Base-by-base conservation (phyloP, 2,113 vertebrate species). In the Malurus melanocephalus region DNA sequence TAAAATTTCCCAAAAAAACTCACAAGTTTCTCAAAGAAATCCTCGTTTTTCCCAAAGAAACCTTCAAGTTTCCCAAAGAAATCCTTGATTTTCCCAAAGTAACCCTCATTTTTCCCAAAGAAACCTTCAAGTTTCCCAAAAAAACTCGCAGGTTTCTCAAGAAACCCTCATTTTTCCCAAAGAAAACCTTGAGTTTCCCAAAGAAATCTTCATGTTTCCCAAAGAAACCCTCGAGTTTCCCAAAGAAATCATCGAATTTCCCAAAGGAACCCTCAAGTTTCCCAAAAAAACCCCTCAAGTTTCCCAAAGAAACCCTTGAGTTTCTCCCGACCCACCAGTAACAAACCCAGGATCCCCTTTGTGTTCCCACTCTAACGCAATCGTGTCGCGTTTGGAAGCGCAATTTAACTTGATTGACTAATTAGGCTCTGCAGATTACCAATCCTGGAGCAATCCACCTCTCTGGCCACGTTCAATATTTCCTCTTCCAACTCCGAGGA, bases 201-300 rank as follows among this genome's bases (percentile, higher is more conserved):
- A 18, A 40, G 6, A 71, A 55, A 19, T 0, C 14, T 28, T 40
- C 0, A 0, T 23, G 7, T 2, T 56, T 61, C 22, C 52, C 53
- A 69, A 14, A 33, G 27, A 27, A 14, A 22, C 19, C 12, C 33
- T 61, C 35, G 10, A 11, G 38, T 38, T 38, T 9, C 40, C 28
- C 27, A 22, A 8, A 32, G 20, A 32, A 42, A 10, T 13, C 16
- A 35, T 59, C 0, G 0, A 26, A 16, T 17, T 55, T 49, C 40
- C 57, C 64, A 60, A 22, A 45, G 35, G 15, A 43, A 35, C n/a
- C n/a, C n/a, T n/a, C n/a, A n/a, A 27, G 19, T 18, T 55, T 45
- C 33, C 33, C 33, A 33, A 33, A 33, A 33, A 33, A 52, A 7
- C 1, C n/a, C n/a, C n/a, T n/a, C n/a, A n/a, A n/a, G 33, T 33